Conservation (phyloP, 1,140 invertebrate species). For the Solen grandis region DNA sequence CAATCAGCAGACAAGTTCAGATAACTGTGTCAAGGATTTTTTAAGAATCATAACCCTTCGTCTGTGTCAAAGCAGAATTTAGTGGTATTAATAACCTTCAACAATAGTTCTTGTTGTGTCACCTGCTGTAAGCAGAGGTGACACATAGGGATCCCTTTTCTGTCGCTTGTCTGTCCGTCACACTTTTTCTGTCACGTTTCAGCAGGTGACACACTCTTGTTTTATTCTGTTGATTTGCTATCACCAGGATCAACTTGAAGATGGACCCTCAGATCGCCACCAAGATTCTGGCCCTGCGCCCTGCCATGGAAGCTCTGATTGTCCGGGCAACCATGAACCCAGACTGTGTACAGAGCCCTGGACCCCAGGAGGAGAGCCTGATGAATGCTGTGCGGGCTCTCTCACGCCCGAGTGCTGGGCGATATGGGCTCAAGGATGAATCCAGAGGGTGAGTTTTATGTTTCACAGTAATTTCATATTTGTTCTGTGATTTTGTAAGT, state of each 20-base stretch:
- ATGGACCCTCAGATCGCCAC: conserved; percentile 91
- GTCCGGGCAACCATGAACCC: conserved; percentile 90
- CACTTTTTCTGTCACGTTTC: no score
- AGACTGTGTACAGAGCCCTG: conserved; percentile 81
- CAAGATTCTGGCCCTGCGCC: conserved; percentile 91
- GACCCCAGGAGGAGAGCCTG: conserved; percentile 72
- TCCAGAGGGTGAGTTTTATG: conserved; percentile 58
- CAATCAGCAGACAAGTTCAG: no score
- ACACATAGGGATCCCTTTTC: no score
- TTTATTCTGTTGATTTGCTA: no score
- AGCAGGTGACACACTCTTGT: no score
- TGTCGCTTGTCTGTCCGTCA: no score
- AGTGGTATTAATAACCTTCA: no score
- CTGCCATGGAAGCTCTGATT: conserved; percentile 92
- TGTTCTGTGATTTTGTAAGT: not conserved
- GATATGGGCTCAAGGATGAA: conserved; percentile 62
- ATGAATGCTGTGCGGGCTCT: conserved; percentile 73
- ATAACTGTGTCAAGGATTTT: no score
- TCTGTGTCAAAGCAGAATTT: no score
- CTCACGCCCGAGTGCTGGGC: conserved; percentile 72
- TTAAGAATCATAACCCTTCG: no score
- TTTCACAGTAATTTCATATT: not conserved
- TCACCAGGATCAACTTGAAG: conserved; percentile 90
- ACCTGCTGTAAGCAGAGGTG: no score
- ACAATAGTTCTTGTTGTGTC: no score